Evolutionary conservation across 1,140 invertebrate genomes (phyloP).

Genomic region (Coenobita brevimanus): DNA sequence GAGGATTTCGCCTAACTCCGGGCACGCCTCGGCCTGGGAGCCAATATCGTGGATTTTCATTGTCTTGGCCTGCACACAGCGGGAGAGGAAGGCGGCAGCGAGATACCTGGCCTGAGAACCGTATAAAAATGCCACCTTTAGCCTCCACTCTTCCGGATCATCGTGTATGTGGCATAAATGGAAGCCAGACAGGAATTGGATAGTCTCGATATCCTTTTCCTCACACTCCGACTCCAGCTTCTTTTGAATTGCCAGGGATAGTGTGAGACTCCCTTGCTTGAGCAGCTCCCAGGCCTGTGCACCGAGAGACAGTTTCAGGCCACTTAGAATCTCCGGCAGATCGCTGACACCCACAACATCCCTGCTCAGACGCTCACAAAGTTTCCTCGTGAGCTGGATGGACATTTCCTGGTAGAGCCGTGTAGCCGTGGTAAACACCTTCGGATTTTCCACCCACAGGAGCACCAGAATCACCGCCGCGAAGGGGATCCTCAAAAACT

Average conservation of each 20-base stretch:
- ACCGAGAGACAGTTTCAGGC: constrained; percentile 18
- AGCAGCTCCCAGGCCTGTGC: constrained; percentile 33
- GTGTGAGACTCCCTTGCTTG: neutral
- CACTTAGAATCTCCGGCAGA: constrained; percentile 1
- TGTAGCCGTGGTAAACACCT: constrained; percentile 17
- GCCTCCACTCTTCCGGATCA: constrained; percentile 17
- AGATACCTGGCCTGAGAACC: constrained; percentile 14
- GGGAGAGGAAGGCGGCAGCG: constrained; percentile 12
- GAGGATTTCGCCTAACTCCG: constrained; percentile 19
- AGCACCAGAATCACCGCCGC: constrained; percentile 20
- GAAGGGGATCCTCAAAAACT: constrained; percentile 12
- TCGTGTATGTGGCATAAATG: constrained; percentile 38
- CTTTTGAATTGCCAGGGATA: neutral
- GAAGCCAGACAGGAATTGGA: constrained; percentile 25
- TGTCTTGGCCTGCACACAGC: neutral
- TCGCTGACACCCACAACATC: constrained; percentile 24
- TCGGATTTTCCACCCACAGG: constrained; percentile 26
- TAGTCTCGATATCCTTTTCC: constrained; percentile 8
- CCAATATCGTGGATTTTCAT: neutral
- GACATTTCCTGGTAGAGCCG: constrained; percentile 41
- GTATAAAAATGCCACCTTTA: constrained; percentile 25
- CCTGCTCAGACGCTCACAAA: constrained; percentile 35
- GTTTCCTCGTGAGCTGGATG: neutral
- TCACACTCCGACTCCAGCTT: constrained; percentile 32
- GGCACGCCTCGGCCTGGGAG: neutral